Evolutionary conservation across 2,888 invertebrate species (phyloP).

Genomic region (Erpobdella octoculata): DNA sequence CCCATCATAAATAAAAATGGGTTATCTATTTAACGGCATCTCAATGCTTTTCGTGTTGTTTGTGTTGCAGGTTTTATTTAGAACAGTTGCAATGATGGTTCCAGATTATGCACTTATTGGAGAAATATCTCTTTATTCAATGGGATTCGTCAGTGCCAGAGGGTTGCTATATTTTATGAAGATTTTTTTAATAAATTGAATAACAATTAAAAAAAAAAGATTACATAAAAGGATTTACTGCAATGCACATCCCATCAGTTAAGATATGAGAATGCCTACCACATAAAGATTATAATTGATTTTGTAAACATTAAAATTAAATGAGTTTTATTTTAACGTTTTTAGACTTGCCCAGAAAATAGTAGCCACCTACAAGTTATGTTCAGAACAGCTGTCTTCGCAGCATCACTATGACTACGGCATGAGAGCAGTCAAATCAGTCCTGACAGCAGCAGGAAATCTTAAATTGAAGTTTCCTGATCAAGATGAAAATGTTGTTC

Average conservation of each 20-base stretch:
- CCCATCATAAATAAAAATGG: background rate
- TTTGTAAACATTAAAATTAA: too few relatives aligned
- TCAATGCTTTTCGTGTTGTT: background rate
- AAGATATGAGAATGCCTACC: too few relatives aligned
- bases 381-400: constrained; percentile 53
- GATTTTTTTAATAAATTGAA: too few relatives aligned
- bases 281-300: too few relatives aligned
- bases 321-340: too few relatives aligned
- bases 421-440: constrained; percentile 54
- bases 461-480: constrained; percentile 51
- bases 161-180: constrained; percentile 57
- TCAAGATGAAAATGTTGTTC: constrained; percentile 49
- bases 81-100: constrained; percentile 54
- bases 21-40: background rate
- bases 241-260: too few relatives aligned
- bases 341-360: constrained; percentile 52
- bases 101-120: constrained; percentile 54
- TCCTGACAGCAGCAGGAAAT: constrained; percentile 53
- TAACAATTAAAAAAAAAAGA: too few relatives aligned
- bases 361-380: constrained; percentile 52
- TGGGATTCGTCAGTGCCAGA: constrained; percentile 53
- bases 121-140: constrained; percentile 53
- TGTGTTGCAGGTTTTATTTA: constrained; percentile 54
- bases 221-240: too few relatives aligned
- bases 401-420: constrained; percentile 56